phyloP scores from a whole-genome alignment of 2,113 vertebrate genomes.

The Shinisaurus crocodilurus region DNA sequence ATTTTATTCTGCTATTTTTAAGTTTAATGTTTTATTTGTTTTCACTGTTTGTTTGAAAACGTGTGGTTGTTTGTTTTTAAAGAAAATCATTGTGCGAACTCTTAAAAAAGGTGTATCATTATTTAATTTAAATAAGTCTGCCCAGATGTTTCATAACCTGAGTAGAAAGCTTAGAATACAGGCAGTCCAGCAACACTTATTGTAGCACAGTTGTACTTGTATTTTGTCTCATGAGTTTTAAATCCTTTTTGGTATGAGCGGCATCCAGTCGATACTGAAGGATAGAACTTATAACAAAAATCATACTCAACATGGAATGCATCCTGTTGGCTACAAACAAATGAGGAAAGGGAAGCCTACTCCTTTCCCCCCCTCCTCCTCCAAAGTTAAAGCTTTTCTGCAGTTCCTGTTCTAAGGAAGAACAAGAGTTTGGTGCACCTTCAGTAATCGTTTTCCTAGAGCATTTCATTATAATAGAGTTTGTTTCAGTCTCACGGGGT shows the following conservation, averaged over 20 bases:
- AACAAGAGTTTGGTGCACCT: slow-evolving; percentile 4
- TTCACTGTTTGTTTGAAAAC: neutral
- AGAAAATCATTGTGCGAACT: neutral
- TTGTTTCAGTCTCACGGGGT: neutral
- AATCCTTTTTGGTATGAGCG: slow-evolving; percentile 46
- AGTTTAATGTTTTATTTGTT: neutral
- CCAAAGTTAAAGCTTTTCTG: neutral
- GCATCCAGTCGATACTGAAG: slow-evolving; percentile 52
- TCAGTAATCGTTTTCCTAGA: neutral
- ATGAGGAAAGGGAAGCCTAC: slow-evolving; percentile 27
- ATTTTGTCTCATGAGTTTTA: slow-evolving; percentile 47
- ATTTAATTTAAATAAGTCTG: neutral
- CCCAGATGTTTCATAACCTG: slow-evolving; percentile 1
- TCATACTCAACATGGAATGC: slow-evolving; percentile 37
- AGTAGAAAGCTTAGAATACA: neutral
- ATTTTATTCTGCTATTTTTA: neutral
- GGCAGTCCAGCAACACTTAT: too few species aligned
- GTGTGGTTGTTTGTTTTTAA: neutral
- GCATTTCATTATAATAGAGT: slow-evolving; percentile 13
- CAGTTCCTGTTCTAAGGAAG: neutral
- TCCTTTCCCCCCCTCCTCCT: neutral
- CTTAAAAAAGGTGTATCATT: neutral
- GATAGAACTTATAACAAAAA: slow-evolving; percentile 42
- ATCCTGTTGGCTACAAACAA: slow-evolving; percentile 56
- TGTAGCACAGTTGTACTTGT: neutral